phyloP scores from a whole-genome alignment of 2,113 vertebrate species.

The Capreolus pygargus region DNA sequence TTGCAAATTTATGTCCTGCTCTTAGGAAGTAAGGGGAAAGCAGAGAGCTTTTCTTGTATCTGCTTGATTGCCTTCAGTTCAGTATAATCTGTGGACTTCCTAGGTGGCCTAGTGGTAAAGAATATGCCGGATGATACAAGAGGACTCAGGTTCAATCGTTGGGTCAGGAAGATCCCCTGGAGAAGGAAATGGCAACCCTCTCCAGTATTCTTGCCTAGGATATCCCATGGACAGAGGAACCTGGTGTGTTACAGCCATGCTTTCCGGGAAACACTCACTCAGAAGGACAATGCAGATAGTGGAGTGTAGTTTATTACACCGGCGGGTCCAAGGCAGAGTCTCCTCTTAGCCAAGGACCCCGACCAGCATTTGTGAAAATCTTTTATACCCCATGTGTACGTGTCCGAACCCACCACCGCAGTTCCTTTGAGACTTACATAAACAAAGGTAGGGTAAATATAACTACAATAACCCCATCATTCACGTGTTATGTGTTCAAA shows the following conservation, averaged over 20 bases:
- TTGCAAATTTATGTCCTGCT: not conserved
- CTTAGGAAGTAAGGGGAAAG: not conserved
- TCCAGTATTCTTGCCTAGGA: not conserved
- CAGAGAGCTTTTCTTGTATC: not conserved
- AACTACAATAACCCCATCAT: too few species aligned
- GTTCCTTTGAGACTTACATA: too few species aligned
- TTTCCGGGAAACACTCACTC: too few species aligned
- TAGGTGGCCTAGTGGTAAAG: not conserved
- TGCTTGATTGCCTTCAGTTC: not conserved
- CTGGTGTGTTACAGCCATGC: not conserved
- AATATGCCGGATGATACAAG: not conserved
- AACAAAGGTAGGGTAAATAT: too few species aligned
- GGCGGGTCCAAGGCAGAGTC: too few species aligned
- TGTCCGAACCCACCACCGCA: too few species aligned
- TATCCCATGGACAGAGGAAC: not conserved
- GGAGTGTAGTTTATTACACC: too few species aligned
- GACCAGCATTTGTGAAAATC: too few species aligned
- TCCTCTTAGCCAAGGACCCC: too few species aligned
- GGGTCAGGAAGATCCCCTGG: not conserved
- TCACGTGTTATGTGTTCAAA: too few species aligned
- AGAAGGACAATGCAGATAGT: too few species aligned
- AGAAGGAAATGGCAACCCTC: not conserved
- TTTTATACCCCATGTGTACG: too few species aligned
- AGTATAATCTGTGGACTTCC: not conserved
- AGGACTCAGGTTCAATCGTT: accelerated